These are phyloP conservation scores for Ctenoplectra terminalis DNA, from an alignment of 1,140 invertebrate genomes.

Conservation along the genomic window DNA sequence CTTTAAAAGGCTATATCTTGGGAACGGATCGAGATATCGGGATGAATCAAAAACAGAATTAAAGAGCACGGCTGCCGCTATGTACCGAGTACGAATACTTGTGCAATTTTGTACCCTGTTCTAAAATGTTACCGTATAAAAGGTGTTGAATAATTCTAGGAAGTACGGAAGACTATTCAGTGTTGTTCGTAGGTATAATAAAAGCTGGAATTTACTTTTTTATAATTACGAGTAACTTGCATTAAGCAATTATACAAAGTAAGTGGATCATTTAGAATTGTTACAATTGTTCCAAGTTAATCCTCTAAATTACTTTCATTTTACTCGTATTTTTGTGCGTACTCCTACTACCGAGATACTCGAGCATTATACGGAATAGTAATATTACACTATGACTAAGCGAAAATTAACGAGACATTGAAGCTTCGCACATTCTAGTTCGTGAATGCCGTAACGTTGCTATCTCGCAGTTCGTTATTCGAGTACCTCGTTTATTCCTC, in stretches of 20 bases:
- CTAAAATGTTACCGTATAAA: too few relatives aligned
- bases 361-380: not conserved
- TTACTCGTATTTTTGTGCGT: not conserved
- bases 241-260: too few relatives aligned
- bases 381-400: not conserved
- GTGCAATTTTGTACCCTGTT: not conserved
- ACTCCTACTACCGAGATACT: too few relatives aligned
- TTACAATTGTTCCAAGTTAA: not conserved
- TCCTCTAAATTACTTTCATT: not conserved
- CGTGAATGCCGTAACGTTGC: not conserved
- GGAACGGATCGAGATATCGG: conserved; percentile 2
- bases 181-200: too few relatives aligned
- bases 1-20: not conserved
- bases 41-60: not conserved
- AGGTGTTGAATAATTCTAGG: too few relatives aligned
- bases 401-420: not conserved
- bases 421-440: not conserved
- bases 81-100: not conserved
- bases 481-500: conserved; percentile 6
- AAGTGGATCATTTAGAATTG: too few relatives aligned
- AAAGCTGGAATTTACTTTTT: too few relatives aligned
- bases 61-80: not conserved
- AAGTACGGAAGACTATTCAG: too few relatives aligned
- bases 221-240: too few relatives aligned
- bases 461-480: not conserved